These are phyloP conservation scores for Camponotus floridanus DNA, from an alignment of 1,140 invertebrate species.

Conservation along the genomic window DNA sequence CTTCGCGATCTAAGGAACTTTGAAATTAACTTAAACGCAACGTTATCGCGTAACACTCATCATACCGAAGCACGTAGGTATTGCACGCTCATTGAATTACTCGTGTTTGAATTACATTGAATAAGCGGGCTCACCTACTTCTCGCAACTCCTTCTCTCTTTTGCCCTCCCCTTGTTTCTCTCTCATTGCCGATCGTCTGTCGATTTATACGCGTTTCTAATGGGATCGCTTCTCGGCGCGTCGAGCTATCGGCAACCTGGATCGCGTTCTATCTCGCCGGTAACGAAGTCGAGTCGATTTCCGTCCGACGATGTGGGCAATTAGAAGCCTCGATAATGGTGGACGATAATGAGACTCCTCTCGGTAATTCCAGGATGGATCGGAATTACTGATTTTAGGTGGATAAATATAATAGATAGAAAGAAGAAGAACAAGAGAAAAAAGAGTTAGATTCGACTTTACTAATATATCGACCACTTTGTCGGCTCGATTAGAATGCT, in stretches of 20 bases:
- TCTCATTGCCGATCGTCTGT: not conserved
- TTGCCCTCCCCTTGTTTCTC: too few relatives aligned
- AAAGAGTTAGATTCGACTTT: too few relatives aligned
- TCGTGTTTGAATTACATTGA: conserved; percentile 39
- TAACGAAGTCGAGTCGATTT: conserved; percentile 9
- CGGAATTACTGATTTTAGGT: conserved; percentile 29
- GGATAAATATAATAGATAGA: too few relatives aligned
- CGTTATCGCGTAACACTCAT: not conserved
- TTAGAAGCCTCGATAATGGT: conserved; percentile 2
- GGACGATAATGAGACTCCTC: conserved; percentile 21
- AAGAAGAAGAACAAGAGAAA: too few relatives aligned
- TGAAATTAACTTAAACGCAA: not conserved
- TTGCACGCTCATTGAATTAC: conserved; percentile 34
- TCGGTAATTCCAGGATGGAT: conserved; percentile 21
- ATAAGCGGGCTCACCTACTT: conserved; percentile 9
- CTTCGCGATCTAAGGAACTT: not conserved
- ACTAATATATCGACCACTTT: too few relatives aligned
- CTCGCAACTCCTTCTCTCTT: not conserved
- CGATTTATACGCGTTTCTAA: conserved; percentile 21
- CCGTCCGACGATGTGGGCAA: conserved; percentile 11
- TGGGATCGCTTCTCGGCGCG: conserved; percentile 7
- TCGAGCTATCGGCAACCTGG: conserved; percentile 16
- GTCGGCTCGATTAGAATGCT: too few relatives aligned
- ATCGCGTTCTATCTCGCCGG: conserved; percentile 20
- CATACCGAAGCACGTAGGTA: not conserved